Conservation (phyloP, 1,140 invertebrate species). For the Battus philenor region DNA sequence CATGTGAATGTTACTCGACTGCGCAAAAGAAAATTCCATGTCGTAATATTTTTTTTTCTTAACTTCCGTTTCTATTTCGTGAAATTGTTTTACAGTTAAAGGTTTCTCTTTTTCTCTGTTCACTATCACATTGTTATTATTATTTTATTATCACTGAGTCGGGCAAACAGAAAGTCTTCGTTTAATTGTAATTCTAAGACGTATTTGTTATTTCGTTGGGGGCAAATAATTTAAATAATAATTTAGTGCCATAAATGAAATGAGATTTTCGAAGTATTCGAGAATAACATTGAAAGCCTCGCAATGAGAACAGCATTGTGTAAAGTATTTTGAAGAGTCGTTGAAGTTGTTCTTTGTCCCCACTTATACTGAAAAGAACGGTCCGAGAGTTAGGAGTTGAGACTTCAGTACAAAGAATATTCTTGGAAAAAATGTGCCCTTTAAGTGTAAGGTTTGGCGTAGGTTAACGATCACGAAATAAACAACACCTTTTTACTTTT, state of each 20-base stretch:
- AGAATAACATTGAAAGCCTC: neutral
- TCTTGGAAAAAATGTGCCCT: neutral
- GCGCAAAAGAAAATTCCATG: too few relatives aligned
- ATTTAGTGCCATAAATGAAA: neutral
- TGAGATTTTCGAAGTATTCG: neutral
- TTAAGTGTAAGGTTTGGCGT: neutral
- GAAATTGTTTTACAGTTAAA: too few relatives aligned
- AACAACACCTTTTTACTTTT: too few relatives aligned
- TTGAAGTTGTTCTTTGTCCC: neutral
- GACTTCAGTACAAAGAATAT: neutral
- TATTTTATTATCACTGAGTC: too few relatives aligned
- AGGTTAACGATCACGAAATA: neutral
- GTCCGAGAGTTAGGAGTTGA: neutral
- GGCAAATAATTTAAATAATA: neutral
- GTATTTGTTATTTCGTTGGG: too few relatives aligned
- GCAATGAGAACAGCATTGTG: neutral
- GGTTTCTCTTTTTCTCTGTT: too few relatives aligned
- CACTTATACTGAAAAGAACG: neutral
- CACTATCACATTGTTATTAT: too few relatives aligned
- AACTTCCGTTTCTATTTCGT: too few relatives aligned
- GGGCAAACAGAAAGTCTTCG: too few relatives aligned
- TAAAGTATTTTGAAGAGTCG: neutral
- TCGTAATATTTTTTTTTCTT: too few relatives aligned
- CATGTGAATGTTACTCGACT: too few relatives aligned
- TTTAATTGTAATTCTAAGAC: too few relatives aligned